phyloP scores from a whole-genome alignment of 2,888 invertebrate genomes.

The Tridacna gigas region DNA sequence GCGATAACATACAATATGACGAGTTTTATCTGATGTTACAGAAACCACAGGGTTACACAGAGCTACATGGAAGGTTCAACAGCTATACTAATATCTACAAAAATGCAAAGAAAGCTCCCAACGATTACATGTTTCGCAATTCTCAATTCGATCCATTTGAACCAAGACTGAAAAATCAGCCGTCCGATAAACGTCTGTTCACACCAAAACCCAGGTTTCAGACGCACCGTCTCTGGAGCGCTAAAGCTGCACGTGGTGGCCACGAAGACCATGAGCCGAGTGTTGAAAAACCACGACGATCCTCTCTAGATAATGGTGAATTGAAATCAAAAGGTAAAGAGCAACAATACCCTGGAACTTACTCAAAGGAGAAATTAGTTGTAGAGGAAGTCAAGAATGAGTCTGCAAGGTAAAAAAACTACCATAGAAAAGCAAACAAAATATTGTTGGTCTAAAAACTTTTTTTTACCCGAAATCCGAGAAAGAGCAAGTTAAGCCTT shows the following conservation, averaged over 20 bases:
- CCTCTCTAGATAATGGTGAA: neutral
- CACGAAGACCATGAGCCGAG: slow-evolving; percentile 45
- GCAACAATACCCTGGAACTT: slow-evolving; percentile 35
- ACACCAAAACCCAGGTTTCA: neutral
- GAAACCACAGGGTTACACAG: slow-evolving; percentile 28
- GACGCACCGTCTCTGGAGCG: slow-evolving; percentile 1
- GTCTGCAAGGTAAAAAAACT: too few species aligned
- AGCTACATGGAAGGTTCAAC: slow-evolving; percentile 38
- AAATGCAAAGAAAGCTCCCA: slow-evolving; percentile 16
- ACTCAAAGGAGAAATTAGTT: slow-evolving; percentile 11
- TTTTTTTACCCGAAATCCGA: too few species aligned
- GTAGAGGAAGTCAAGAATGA: too few species aligned
- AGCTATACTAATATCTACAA: slow-evolving; percentile 21
- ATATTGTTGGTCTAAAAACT: too few species aligned
- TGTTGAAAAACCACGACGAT: neutral
- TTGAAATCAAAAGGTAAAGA: neutral
- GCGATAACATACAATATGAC: too few species aligned
- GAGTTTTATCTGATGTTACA: too few species aligned
- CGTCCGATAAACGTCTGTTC: neutral
- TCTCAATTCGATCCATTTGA: slow-evolving; percentile 22
- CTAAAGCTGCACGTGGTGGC: neutral
- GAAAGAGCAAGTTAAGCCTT: too few species aligned
- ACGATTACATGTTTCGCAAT: slow-evolving; percentile 22
- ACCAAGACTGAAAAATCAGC: slow-evolving; percentile 8
- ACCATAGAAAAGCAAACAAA: too few species aligned